Evolutionary conservation across 2,797 vertebrate genomes (phyloP).

Genomic region (Oryzias sinensis): DNA sequence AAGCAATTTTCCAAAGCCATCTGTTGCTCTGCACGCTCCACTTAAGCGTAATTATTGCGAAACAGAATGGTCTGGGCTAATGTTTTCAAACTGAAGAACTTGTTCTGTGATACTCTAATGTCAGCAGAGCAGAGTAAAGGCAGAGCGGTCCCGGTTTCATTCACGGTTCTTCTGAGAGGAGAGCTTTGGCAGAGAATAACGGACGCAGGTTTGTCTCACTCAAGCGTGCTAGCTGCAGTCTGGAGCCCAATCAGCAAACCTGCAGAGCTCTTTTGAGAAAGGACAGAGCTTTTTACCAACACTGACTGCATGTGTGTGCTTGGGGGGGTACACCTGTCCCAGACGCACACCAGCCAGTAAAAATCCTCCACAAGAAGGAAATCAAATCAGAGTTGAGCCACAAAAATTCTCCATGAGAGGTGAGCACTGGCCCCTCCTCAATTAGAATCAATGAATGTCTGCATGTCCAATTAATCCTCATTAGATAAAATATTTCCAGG

Average conservation of each 20-base stretch:
- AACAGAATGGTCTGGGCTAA: slow-evolving; percentile 55
- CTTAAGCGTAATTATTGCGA: slow-evolving; percentile 52
- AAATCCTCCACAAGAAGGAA: slow-evolving; percentile 7
- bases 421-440: slow-evolving; percentile 9
- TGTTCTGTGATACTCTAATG: slow-evolving; percentile 74
- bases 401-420: not conserved
- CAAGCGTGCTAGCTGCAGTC: slow-evolving; percentile 80
- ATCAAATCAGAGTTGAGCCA: not conserved
- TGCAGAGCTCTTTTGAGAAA: slow-evolving; percentile 84
- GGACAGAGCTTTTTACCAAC: slow-evolving; percentile 89
- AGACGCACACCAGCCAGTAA: slow-evolving; percentile 1
- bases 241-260: slow-evolving; percentile 87
- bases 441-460: slow-evolving; percentile 55
- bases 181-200: slow-evolving; percentile 80
- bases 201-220: slow-evolving; percentile 85
- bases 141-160: slow-evolving; percentile 77
- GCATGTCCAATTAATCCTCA: slow-evolving; percentile 49
- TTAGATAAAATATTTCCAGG: slow-evolving; percentile 50
- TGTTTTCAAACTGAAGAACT: slow-evolving; percentile 52
- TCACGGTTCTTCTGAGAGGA: slow-evolving; percentile 79
- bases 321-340: slow-evolving; percentile 78
- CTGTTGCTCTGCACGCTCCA: slow-evolving; percentile 47
- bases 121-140: slow-evolving; percentile 79
- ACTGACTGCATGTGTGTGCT: slow-evolving; percentile 76
- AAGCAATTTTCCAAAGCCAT: slow-evolving; percentile 54